These are phyloP conservation scores for Papilio polyxenes DNA, from an alignment of 1,140 invertebrate species.

Conservation along the genomic window DNA sequence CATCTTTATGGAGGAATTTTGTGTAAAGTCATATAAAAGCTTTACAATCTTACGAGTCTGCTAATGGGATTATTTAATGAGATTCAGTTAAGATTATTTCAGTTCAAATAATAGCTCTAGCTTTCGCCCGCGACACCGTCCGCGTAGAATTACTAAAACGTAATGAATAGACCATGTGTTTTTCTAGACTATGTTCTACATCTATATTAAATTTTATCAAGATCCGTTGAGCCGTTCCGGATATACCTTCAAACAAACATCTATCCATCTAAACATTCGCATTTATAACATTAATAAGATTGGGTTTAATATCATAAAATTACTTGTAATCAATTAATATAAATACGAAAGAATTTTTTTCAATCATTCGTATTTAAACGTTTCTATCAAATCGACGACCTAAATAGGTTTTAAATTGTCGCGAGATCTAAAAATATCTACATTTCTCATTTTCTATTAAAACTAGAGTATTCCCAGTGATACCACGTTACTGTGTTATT, in stretches of 20 bases:
- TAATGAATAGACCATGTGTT: too few relatives aligned
- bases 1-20: not conserved
- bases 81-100: not conserved
- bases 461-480: not conserved
- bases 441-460: conserved; percentile 8
- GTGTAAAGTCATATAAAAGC: not conserved
- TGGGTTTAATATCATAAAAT: too few relatives aligned
- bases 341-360: too few relatives aligned
- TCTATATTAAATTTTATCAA: too few relatives aligned
- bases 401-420: not conserved
- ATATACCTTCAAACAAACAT: too few relatives aligned
- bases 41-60: not conserved
- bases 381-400: not conserved
- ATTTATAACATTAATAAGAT: too few relatives aligned
- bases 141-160: too few relatives aligned
- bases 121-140: too few relatives aligned
- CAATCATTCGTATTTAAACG: not conserved
- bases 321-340: too few relatives aligned
- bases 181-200: too few relatives aligned
- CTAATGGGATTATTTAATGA: not conserved
- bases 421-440: conserved; percentile 3
- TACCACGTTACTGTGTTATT: not conserved
- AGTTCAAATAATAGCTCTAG: not conserved
- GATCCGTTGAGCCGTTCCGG: too few relatives aligned
- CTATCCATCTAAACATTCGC: too few relatives aligned